Conservation (phyloP, 2,888 invertebrate species). For the Gibbula magus region DNA sequence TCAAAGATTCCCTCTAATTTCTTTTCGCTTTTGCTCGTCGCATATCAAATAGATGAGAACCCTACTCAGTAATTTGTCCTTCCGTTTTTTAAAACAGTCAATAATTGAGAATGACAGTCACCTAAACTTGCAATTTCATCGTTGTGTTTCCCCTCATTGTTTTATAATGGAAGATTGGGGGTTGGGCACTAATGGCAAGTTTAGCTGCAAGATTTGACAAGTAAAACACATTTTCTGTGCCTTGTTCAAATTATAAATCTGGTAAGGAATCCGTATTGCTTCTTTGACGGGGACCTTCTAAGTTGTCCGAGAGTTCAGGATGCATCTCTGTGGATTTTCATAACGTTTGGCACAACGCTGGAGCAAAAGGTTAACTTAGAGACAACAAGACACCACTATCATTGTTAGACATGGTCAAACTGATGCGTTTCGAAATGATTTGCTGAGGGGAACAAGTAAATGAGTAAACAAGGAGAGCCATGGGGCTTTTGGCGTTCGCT, state of each 20-base stretch:
- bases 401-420: constrained; percentile 32
- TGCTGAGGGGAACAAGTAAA: constrained; percentile 28
- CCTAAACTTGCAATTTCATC: constrained; percentile 16
- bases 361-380: constrained; percentile 14
- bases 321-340: constrained; percentile 8
- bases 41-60: neutral
- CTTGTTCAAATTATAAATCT: neutral
- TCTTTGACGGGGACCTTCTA: neutral
- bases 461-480: constrained; percentile 21
- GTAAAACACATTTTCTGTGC: neutral
- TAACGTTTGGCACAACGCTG: constrained; percentile 10
- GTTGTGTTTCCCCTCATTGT: neutral
- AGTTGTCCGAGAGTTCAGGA: neutral
- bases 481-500: constrained; percentile 20
- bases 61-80: neutral
- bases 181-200: neutral
- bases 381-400: constrained; percentile 17
- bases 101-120: neutral
- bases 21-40: neutral
- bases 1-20: neutral
- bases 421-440: constrained; percentile 29
- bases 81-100: neutral
- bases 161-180: neutral
- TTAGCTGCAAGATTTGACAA: neutral
- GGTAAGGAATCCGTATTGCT: neutral